These are phyloP conservation scores for Neolamprologus longior DNA, from an alignment of 2,113 vertebrate species.

Conservation along the genomic window DNA sequence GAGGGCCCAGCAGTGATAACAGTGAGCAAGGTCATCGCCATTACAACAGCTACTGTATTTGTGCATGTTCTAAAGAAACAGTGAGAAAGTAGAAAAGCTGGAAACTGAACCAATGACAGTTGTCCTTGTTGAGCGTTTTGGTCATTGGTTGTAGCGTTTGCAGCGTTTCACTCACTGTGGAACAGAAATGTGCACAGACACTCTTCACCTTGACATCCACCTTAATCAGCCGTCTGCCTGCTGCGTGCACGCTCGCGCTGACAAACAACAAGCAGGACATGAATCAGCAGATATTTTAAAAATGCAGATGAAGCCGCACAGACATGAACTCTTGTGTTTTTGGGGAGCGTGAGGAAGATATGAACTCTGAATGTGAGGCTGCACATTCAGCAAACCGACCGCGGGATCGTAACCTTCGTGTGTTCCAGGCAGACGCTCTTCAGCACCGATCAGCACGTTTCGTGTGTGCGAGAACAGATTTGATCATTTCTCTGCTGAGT, in stretches of 20 bases:
- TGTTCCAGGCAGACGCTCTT: neutral
- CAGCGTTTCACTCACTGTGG: neutral
- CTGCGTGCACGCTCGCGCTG: neutral
- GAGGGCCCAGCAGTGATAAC: neutral
- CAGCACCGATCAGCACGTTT: neutral
- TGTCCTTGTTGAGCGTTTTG: fast-evolving
- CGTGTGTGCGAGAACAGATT: neutral
- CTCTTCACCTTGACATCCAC: neutral
- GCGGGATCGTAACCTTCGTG: neutral
- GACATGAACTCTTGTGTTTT: neutral
- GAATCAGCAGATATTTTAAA: neutral
- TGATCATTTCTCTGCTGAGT: neutral
- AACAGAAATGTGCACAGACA: neutral
- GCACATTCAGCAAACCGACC: neutral
- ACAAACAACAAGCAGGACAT: neutral
- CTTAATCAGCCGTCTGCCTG: neutral
- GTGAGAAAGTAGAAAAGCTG: neutral
- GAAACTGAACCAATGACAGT: fast-evolving
- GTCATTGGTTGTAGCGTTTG: neutral
- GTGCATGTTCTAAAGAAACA: fast-evolving
- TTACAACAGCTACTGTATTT: neutral
- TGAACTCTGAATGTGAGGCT: neutral
- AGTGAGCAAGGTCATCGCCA: neutral
- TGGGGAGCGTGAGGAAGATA: neutral
- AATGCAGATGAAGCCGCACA: neutral